Conservation (phyloP, 2,113 vertebrate species). For the Cinclus cinclus region DNA sequence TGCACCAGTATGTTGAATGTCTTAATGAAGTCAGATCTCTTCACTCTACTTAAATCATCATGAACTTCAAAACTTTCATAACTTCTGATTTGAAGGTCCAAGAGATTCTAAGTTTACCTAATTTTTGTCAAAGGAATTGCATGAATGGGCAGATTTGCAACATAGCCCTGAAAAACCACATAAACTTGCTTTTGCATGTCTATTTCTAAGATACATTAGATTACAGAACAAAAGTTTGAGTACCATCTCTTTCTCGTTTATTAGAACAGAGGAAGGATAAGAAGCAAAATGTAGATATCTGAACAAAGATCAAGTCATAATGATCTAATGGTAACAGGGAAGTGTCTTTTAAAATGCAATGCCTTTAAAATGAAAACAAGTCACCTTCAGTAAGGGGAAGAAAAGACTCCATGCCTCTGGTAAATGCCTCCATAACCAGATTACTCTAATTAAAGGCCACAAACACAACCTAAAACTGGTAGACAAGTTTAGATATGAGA, state of each 20-base stretch:
- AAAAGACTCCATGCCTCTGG: neutral
- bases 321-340: neutral
- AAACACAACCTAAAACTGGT: neutral
- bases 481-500: neutral
- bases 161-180: neutral
- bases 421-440: neutral
- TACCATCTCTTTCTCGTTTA: neutral
- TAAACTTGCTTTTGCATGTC: neutral
- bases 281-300: neutral
- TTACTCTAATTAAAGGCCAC: neutral
- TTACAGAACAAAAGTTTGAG: neutral
- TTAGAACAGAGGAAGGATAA: neutral
- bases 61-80: neutral
- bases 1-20: neutral
- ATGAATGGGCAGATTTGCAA: neutral
- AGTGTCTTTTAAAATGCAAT: neutral
- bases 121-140: neutral
- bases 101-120: neutral
- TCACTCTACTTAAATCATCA: neutral
- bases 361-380: neutral
- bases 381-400: neutral
- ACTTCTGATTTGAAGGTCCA: neutral
- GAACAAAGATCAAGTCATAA: neutral
- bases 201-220: neutral
- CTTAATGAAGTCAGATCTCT: neutral